Evolutionary conservation across 2,113 vertebrate genomes (phyloP), one percentile per base, ranked within the genome.

Genomic region (Notarius quadriscutis): DNA sequence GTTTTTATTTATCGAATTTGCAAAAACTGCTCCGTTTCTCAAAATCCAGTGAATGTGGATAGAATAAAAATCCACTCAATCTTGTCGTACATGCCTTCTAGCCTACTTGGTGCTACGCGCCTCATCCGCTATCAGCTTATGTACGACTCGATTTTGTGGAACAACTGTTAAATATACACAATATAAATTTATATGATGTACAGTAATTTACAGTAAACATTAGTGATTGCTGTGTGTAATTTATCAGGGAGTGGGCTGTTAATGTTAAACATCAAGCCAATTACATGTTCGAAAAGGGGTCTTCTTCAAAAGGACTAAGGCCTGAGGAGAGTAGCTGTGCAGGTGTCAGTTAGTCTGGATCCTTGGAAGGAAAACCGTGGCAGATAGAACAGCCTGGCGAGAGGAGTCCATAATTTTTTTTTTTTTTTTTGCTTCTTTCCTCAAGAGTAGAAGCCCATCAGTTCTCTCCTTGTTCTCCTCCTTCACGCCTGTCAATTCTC

Each of bases 401-500:
- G n/a, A 30, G 65, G 10, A 75, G 20, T 75, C 48, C 2, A 22
- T 12, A 25, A 75, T 51, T 20, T 5, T 75, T 75, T 51, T 11
- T 11, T 17, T 20, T 5, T 75, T 75, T 51, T 11, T 11, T 72
- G 6, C 17, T 72, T 34, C 8, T 34, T 77, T n/a, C 1, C 48
- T 50, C 25, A 77, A 48, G 17, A 74, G 71, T 74, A 20, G 1
- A n/a, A 20, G 72, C 51, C 22, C 7, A 12, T 11, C 9, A 77
- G 10, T 77, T 84, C 80, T 85, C 53, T 72, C 74, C 34, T 22
- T 51, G 1, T 77, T 51, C 48, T 14, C 3, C n/a, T 50, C 14
- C 41, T 48, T 22, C 10, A 79, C 3, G 30, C 82, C 58, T 86
- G n/a, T 62, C 79, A 57, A 9, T 90, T 89, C 80, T 91, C 88